Evolutionary conservation across 2,113 vertebrate genomes (phyloP).

Genomic region (Lepus europaeus): DNA sequence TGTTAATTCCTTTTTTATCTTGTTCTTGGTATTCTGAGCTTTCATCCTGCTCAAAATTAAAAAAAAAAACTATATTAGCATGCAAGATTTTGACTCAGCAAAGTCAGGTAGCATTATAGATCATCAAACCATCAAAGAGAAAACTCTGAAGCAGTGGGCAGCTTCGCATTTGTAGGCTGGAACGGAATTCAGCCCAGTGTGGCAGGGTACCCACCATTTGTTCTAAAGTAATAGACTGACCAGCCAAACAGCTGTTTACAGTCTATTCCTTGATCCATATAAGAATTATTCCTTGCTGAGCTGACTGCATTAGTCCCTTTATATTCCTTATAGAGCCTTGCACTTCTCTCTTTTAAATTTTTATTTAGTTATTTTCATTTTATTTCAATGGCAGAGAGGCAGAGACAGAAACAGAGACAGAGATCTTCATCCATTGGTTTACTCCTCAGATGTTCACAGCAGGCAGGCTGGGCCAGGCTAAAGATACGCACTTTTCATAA

Average conservation of each 20-base stretch:
- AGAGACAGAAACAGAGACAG: too few relatives aligned
- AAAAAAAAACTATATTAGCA: background rate
- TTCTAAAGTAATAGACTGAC: background rate
- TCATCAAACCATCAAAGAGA: background rate
- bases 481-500: background rate
- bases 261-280: background rate
- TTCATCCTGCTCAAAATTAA: background rate
- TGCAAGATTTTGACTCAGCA: background rate
- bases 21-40: background rate
- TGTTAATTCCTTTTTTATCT: slow-evolving; percentile 4
- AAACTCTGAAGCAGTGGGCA: background rate
- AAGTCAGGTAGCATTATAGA: background rate
- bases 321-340: background rate
- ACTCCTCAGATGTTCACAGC: too few relatives aligned
- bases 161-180: background rate
- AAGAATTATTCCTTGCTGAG: slow-evolving; percentile 8
- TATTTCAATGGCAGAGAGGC: too few relatives aligned
- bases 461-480: too few relatives aligned
- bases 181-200: background rate
- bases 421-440: too few relatives aligned
- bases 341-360: background rate
- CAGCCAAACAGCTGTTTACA: background rate
- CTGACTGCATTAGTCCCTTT: background rate
- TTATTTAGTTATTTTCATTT: too few relatives aligned
- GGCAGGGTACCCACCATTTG: background rate